Percentiles rank a stretch among this genome's conserved stretches.
Evolutionary conservation across 2,888 invertebrate genomes (phyloP).

Genomic region (Leptopilina syphax): DNA sequence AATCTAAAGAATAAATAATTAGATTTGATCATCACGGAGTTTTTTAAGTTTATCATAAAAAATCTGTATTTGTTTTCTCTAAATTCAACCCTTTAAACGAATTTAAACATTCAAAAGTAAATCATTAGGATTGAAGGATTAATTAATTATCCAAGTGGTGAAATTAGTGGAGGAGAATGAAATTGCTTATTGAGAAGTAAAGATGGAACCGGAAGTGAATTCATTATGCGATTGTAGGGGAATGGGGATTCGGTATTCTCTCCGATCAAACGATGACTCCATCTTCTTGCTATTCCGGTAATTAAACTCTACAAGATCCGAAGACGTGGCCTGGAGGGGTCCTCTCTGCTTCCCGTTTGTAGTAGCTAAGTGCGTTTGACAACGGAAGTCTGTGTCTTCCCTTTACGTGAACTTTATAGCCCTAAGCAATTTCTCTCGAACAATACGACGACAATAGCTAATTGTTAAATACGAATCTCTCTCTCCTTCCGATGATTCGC

Average conservation of each 20-base stretch:
- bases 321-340: conserved; percentile 69
- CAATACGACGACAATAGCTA: conserved; percentile 49
- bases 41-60: no score
- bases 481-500: not conserved
- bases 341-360: conserved; percentile 73
- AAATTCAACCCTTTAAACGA: no score
- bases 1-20: no score
- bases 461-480: conserved; percentile 43
- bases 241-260: not conserved
- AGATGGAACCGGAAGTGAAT: conserved; percentile 33
- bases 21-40: no score
- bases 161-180: not conserved
- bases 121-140: conserved; percentile 22
- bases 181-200: conserved; percentile 5
- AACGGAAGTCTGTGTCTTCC: conserved; percentile 72
- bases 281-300: conserved; percentile 64
- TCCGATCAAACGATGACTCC: conserved; percentile 56
- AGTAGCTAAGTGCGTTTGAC: conserved; percentile 76
- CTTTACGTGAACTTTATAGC: conserved; percentile 64
- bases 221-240: conserved; percentile 5
- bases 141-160: conserved; percentile 5
- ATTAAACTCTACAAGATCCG: conserved; percentile 72
- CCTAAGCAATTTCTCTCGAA: conserved; percentile 62
- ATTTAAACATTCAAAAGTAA: not conserved
- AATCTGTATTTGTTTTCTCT: no score